Evolutionary conservation across 2,888 invertebrate genomes (phyloP), one percentile per base, ranked within the genome.

Genomic region (Rutpela maculata): DNA sequence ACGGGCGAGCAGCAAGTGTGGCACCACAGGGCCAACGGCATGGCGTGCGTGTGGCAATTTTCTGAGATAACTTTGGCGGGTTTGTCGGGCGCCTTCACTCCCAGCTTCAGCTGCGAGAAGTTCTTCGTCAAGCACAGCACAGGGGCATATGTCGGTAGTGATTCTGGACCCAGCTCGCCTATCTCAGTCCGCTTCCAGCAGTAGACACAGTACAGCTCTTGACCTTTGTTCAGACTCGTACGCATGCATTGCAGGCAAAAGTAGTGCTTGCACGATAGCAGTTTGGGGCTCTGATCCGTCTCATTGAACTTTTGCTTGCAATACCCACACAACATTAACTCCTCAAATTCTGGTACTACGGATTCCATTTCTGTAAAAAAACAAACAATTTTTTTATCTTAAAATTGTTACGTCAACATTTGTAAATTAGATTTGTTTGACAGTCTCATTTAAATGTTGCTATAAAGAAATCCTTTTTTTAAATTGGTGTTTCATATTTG

Each of bases 221-320:
- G 92, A 77, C 93, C 94, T 87, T 94, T 93, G 87, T 93, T 92
- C 85, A 95, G 90, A 86, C 92, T 92, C 82, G 93, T 92, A 86
- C 93, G 93, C 88, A 94, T 93, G 90, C 95, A 95, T 87, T 93
- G 93, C 89, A 95, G 91, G 89, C 95, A 95, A 90, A 95, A 95
- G 90, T 94, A 94, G 89, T 95, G 95, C 88, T 94, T 94, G 91
- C 95, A 95, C 83, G 93, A 92, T 84, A 95, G 92, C 89, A 94
- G 90, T 89, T 95, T 95, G 79, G 95, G 95, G 87, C 93, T 92
- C 87, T 93, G 93, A 88, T 95, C 94, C 79, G 91, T 91, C 85
- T 94, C 94, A 90, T 95, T 95, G 91, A 94, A 95, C 88, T 93
- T 93, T 89, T 93, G 92, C 90, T 94, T 94, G 91, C 95, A 95